Base-by-base conservation (phyloP, 2,113 vertebrate genomes). In the Dendropsophus ebraccatus region DNA sequence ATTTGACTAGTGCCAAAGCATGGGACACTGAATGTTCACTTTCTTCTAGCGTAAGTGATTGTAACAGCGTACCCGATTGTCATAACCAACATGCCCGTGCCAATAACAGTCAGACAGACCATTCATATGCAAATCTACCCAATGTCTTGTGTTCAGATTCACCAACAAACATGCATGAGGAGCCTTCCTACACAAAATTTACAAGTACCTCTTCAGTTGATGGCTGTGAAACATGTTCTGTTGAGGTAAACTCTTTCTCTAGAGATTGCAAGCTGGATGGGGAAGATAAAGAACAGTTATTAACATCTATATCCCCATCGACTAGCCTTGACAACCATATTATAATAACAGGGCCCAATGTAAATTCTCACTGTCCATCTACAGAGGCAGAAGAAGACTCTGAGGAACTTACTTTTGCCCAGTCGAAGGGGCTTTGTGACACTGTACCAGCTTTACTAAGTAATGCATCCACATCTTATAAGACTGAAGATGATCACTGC, bases 1-100 rank as follows among this genome's bases (percentile, higher is more conserved):
- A 28, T 49, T 28, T 35, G n/a, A 17, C 14, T 56, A 8, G n/a
- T 84, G 72, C 83, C 83, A 62, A 76, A 65, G 28, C 56, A 65
- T 4, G 2, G 45, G 52, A 75, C 52, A 58, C 21, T 45, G 30
- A 62, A 65, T 77, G 37, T 73, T 45, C 54, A 58, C 16, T 16
- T 73, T 83, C 52, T 25, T 35, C 13, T n/a, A 28, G 8, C 35
- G 30, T 37, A 35, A 50, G 5, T 19, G 35, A 74, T 74, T 47
- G 47, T 54, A 17, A 12, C 49, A 21, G 11, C 21, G 10, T 35
- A 47, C 8, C 28, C 1, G 82, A 62, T 76, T 65, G 83, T 84
- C 54, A 30, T 5, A 50, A 54, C 13, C 19, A 62, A 16, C 14
- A 23, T 11, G n/a, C 12, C 25, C 65, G 70, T 76, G 41, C 37